A percentile compares a stretch with the other conserved stretches of the same genome.
Conservation (phyloP, 2,888 invertebrate genomes). For the Cheilosia grossa region DNA sequence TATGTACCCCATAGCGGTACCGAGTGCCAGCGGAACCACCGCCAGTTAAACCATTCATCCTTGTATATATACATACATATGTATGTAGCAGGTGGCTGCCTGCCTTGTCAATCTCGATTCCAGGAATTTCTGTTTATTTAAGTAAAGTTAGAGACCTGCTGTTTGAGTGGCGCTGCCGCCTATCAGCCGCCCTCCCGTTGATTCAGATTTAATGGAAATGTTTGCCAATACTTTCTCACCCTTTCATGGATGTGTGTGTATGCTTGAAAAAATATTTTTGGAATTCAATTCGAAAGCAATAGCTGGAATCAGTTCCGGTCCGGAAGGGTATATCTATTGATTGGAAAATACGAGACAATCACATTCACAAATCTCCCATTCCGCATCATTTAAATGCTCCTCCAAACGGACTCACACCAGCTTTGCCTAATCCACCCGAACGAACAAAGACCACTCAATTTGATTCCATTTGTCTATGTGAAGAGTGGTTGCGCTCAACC, state of each 20-base stretch:
- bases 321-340: constrained; percentile 17
- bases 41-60: constrained; percentile 21
- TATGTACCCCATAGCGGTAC: constrained; percentile 15
- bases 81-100: background rate
- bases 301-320: background rate
- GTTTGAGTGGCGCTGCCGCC: constrained; percentile 31
- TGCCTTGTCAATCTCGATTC: constrained; percentile 51
- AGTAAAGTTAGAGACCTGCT: constrained; percentile 55
- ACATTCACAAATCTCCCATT: background rate
- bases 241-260: constrained; percentile 12
- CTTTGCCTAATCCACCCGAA: constrained; percentile 14
- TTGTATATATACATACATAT: background rate
- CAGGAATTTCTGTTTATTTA: constrained; percentile 61
- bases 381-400: constrained; percentile 37
- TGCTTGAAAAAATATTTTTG: constrained; percentile 40
- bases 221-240: constrained; percentile 34
- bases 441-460: constrained; percentile 40
- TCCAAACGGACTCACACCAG: constrained; percentile 4
- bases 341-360: constrained; percentile 46
- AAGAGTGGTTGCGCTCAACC: background rate
- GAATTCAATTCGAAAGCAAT: constrained; percentile 38
- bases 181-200: constrained; percentile 55
- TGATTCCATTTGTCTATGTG: constrained; percentile 27
- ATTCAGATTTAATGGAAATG: constrained; percentile 60
- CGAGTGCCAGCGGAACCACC: constrained; percentile 32